Percentiles rank a stretch among this genome's conserved stretches.
phyloP scores from a whole-genome alignment of 1,140 invertebrate species.

The Solenopsis invicta region DNA sequence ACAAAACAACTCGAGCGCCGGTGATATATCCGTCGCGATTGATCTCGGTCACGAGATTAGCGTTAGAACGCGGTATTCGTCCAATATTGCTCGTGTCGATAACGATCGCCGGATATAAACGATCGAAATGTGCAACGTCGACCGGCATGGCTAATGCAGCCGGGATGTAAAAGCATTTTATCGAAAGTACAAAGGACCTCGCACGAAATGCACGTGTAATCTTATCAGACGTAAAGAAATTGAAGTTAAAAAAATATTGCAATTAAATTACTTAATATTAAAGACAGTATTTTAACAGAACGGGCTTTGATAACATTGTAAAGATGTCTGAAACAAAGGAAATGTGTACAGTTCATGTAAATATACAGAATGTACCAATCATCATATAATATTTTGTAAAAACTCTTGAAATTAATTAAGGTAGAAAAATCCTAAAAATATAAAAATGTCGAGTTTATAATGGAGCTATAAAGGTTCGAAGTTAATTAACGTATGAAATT shows the following conservation, averaged over 20 bases:
- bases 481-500: background rate
- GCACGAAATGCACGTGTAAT: background rate
- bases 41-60: constrained; percentile 64
- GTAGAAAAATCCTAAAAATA: background rate
- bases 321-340: background rate
- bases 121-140: constrained; percentile 31
- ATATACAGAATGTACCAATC: background rate
- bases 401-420: background rate
- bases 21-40: constrained; percentile 53
- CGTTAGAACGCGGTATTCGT: constrained; percentile 27
- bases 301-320: background rate
- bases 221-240: constrained; percentile 1
- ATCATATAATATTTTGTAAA: background rate
- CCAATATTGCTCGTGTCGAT: constrained; percentile 35
- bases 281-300: background rate
- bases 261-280: background rate
- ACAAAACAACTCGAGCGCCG: constrained; percentile 34
- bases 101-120: constrained; percentile 54
- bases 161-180: background rate
- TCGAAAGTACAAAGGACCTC: background rate
- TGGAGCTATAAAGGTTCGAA: background rate
- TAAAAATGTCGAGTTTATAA: background rate
- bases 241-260: background rate
- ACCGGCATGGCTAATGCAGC: constrained; percentile 20
- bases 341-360: background rate